These are phyloP conservation scores for Benthosema pterotum DNA, from an alignment of 2,797 vertebrate species.

Conservation along the genomic window DNA sequence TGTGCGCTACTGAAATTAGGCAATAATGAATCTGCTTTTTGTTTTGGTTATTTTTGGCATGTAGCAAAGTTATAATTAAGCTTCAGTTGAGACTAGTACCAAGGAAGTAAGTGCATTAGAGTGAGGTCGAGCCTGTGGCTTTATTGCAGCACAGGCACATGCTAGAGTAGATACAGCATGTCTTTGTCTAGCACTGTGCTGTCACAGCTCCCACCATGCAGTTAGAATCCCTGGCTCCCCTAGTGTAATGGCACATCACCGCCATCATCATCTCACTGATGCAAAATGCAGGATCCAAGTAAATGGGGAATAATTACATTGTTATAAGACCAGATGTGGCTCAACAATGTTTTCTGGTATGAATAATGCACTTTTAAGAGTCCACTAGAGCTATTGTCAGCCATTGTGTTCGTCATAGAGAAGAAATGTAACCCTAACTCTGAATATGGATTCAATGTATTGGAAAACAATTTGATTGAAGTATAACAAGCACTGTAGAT, in stretches of 20 bases:
- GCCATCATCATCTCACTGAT: slow-evolving; percentile 40
- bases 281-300: slow-evolving; percentile 45
- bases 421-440: background rate
- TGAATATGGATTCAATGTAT: background rate
- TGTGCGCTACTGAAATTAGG: background rate
- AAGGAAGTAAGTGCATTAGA: background rate
- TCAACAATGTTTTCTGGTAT: slow-evolving; percentile 31
- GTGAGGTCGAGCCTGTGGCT: background rate
- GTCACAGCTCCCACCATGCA: slow-evolving; percentile 9
- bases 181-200: slow-evolving; percentile 8
- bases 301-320: slow-evolving; percentile 50
- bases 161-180: slow-evolving; percentile 15
- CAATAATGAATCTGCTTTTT: no score
- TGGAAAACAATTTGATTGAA: background rate
- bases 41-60: no score
- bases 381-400: slow-evolving; percentile 4
- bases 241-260: slow-evolving; percentile 45
- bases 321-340: slow-evolving; percentile 48
- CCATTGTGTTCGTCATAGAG: background rate
- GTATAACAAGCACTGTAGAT: no score
- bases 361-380: slow-evolving; percentile 46
- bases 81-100: no score
- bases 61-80: no score
- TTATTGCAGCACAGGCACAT: slow-evolving; percentile 1
- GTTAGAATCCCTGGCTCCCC: slow-evolving; percentile 16